phyloP scores from a whole-genome alignment of 2,797 vertebrate genomes.

The Sternotherus odoratus region DNA sequence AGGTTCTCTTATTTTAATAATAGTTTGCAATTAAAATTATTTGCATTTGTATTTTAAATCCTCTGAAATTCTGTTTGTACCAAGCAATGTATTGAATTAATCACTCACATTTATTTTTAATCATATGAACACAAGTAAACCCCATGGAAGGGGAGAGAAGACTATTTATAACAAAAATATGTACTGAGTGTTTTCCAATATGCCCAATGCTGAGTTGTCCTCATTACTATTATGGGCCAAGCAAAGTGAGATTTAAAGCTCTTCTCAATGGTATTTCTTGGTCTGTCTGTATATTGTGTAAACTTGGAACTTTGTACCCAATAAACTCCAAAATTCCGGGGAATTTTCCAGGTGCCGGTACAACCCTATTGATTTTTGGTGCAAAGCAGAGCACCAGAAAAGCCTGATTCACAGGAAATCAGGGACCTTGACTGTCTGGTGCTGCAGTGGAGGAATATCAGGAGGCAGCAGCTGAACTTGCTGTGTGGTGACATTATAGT shows the following conservation, averaged over 20 bases:
- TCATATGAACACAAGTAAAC: not conserved
- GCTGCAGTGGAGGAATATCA: not conserved
- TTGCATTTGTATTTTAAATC: not conserved
- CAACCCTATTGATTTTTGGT: not conserved
- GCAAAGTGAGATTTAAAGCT: not conserved
- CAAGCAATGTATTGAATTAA: not conserved
- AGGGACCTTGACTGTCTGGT: not conserved
- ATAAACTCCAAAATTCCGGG: not conserved
- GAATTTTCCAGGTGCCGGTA: rapidly evolving
- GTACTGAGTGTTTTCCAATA: rapidly evolving
- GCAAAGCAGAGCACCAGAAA: not conserved
- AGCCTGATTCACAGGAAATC: not conserved
- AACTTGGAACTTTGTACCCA: rapidly evolving
- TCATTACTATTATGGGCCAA: not conserved
- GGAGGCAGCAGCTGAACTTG: not conserved
- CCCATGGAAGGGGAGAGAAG: not conserved
- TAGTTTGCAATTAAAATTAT: conserved; percentile 28
- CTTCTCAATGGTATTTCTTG: not conserved
- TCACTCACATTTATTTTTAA: conserved; percentile 14
- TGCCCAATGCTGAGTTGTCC: not conserved
- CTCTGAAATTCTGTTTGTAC: not conserved
- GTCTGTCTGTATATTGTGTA: not conserved
- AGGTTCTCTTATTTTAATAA: not conserved
- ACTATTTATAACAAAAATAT: not conserved
- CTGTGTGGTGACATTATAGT: not conserved